A percentile compares a stretch with the other conserved stretches of the same genome.
Conservation (phyloP, 2,113 vertebrate species). For the Vulpes lagopus region DNA sequence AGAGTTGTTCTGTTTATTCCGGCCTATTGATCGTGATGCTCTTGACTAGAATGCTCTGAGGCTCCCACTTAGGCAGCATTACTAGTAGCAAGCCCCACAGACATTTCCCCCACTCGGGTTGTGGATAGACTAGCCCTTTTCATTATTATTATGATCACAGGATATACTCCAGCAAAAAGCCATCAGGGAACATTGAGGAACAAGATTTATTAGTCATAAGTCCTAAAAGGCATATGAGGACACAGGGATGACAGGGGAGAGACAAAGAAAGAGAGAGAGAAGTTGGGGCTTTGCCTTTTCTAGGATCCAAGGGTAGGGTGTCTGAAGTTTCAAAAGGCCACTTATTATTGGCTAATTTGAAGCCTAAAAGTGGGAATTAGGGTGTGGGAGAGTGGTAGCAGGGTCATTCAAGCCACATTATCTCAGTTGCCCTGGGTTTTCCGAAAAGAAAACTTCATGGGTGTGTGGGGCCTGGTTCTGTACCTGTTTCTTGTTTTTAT, state of each 20-base stretch:
- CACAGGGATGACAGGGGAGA: neutral
- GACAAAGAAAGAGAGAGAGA: neutral
- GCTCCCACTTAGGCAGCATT: neutral
- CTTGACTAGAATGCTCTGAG: neutral
- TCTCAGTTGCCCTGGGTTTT: neutral
- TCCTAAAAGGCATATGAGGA: neutral
- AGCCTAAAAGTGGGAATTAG: neutral
- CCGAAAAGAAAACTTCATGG: neutral
- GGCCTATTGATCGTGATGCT: neutral
- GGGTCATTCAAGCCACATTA: neutral
- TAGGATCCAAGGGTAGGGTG: neutral
- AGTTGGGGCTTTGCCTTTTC: neutral
- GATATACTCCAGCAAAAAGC: neutral
- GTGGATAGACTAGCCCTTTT: neutral
- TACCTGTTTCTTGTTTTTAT: neutral
- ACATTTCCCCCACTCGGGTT: neutral
- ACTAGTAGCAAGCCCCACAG: neutral
- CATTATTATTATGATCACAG: neutral
- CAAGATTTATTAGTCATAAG: neutral
- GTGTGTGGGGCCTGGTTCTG: neutral
- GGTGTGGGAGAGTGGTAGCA: neutral
- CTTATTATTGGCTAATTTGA: neutral
- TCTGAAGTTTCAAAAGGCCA: neutral
- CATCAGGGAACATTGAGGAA: neutral
- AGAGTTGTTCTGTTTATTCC: neutral